Percentiles rank a stretch among this genome's conserved stretches.
phyloP scores from a whole-genome alignment of 2,888 invertebrate genomes.

The Cataglyphis cursor region DNA sequence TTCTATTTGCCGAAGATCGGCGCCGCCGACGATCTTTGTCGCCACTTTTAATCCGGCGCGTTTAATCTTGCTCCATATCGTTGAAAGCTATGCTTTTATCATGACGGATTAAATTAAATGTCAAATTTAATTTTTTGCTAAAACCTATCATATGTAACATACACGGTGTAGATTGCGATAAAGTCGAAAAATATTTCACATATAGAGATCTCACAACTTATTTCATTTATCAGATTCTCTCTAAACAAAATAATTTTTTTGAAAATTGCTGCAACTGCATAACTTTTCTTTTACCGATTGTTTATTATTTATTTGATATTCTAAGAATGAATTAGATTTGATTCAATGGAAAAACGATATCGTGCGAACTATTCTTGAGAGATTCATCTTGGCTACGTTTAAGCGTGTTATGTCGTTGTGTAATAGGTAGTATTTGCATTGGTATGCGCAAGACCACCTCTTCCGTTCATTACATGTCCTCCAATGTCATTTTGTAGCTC shows the following conservation, averaged over 20 bases:
- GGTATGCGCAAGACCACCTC: slow-evolving; percentile 21
- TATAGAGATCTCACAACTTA: not conserved
- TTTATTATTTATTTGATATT: not conserved
- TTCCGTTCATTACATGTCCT: not conserved
- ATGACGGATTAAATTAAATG: not conserved
- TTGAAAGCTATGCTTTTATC: not conserved
- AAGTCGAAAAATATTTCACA: not conserved
- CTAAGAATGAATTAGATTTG: not conserved
- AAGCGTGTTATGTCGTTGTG: slow-evolving; percentile 8
- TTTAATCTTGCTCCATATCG: slow-evolving; percentile 7
- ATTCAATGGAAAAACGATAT: slow-evolving; percentile 1
- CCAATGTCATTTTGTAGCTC: slow-evolving; percentile 12
- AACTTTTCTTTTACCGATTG: not conserved
- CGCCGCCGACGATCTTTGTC: not conserved
- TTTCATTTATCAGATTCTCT: not conserved
- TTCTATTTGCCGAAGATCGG: slow-evolving; percentile 48
- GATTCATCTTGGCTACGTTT: not conserved
- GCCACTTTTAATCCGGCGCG: slow-evolving; percentile 13
- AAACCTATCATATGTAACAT: not conserved
- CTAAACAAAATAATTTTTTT: not conserved
- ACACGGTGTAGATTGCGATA: not conserved
- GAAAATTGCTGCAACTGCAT: not conserved
- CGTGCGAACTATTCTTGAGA: not conserved
- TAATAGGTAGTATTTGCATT: slow-evolving; percentile 37
- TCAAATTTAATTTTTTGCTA: not conserved